A percentile compares a stretch with the other conserved stretches of the same genome.
Conservation (phyloP, 64 coral and sea anemone species). For the Dendronephthya gigantea region DNA sequence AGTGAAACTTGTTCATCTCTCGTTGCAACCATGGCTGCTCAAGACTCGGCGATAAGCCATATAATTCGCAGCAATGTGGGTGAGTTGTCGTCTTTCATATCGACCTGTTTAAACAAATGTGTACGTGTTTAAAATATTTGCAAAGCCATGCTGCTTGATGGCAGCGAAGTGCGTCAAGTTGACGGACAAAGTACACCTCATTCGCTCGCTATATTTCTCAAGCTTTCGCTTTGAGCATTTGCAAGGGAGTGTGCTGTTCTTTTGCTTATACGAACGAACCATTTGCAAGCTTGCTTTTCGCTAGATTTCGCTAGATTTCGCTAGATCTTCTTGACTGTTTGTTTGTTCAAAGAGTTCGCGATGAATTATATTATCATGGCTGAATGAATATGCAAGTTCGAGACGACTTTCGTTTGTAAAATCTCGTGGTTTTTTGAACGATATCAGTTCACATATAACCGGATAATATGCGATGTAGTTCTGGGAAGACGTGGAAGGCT, state of each 20-base stretch:
- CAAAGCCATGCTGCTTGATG: neutral
- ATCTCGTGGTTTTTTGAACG: too few species aligned
- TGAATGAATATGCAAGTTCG: too few species aligned
- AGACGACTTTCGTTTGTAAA: too few species aligned
- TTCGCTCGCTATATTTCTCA: neutral
- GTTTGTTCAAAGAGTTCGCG: neutral
- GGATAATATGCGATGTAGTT: neutral
- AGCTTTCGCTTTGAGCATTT: neutral
- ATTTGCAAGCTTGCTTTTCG: neutral
- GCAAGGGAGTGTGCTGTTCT: neutral
- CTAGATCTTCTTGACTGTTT: neutral
- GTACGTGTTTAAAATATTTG: neutral
- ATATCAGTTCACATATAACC: neutral
- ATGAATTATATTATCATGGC: too few species aligned
- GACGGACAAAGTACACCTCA: too few species aligned
- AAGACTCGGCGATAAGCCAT: neutral
- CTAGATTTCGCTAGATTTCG: too few species aligned
- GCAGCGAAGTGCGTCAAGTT: too few species aligned
- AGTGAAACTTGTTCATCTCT: neutral
- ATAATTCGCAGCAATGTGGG: neutral
- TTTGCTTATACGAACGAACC: neutral
- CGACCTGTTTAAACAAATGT: neutral
- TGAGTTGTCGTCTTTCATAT: neutral
- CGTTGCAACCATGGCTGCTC: neutral
- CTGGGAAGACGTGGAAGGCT: neutral